Evolutionary conservation across 2,888 invertebrate species (phyloP), one percentile per base, ranked within the genome.

Genomic region (Drosophila vallismaia): DNA sequence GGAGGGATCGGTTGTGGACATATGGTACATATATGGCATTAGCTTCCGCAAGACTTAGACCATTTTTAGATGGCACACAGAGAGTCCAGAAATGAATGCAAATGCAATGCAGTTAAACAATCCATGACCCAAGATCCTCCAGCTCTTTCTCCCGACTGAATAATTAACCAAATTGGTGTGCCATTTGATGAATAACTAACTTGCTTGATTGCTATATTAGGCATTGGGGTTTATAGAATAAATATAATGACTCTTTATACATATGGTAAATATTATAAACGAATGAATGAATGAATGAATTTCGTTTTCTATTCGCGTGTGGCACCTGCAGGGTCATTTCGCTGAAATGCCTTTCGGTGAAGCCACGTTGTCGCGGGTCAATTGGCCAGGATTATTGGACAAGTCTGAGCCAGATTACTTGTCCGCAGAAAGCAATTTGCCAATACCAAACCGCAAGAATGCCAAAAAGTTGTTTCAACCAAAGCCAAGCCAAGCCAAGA

Each of bases 361-460:
- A 28, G 28, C 28, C 28, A 6, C 28, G 19, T 28, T 5, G 5
- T 28, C 28, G 6, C 28, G 6, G 28, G 28, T 28, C 28, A 28
- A 28, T 28, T 28, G 28, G 28, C 28, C 28, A 28, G 28, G 28
- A 28, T 28, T 19, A 19, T 19, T 19, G 19, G 19, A 19, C 19
- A 19, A 19, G 19, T 19, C 19, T 28, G 28, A 28, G 28, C 28
- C 28, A 6, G 28, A 28, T 28, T 28, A 19, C 19, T 19, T 50
- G 33, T 45, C 59, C 46, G 42, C 53, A 59, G 53, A 63, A 78
- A 76, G 70, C 77, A 86, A 82, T 86, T 82, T 79, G 69, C 79
- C 51, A 48, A 76, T 31, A 70, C 52, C 40, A 52, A 82, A 73
- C 88, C 88, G 58, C 88, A 86, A 67, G 70, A 86, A 81, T 80